Percentiles rank a stretch among this genome's conserved stretches.
These are phyloP conservation scores for Pelusios castaneus DNA, from an alignment of 2,113 vertebrate genomes.

Conservation along the genomic window DNA sequence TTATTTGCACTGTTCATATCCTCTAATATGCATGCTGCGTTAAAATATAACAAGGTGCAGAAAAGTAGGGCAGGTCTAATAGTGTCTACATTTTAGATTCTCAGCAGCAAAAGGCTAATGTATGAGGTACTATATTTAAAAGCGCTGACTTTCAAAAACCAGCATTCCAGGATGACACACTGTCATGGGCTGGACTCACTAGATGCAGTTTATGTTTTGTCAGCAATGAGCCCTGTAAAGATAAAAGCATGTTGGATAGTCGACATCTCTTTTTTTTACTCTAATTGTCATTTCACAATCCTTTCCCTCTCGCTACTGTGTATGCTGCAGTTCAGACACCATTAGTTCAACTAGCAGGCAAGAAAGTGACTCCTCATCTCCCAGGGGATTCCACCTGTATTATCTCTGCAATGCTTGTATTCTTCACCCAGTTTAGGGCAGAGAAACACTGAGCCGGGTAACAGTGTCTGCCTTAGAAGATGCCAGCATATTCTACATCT, in stretches of 20 bases:
- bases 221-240: conserved; percentile 22
- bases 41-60: conserved; percentile 13
- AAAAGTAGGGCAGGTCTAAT: not conserved
- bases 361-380: not conserved
- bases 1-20: not conserved
- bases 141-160: not conserved
- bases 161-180: not conserved
- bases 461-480: not conserved
- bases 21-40: not conserved
- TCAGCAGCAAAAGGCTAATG: not conserved
- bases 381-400: not conserved
- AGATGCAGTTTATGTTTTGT: conserved; percentile 51
- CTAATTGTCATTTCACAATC: not conserved
- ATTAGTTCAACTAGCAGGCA: conserved; percentile 13
- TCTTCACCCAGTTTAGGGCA: not conserved
- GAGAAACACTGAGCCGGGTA: not conserved
- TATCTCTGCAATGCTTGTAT: not conserved
- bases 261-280: conserved; percentile 19
- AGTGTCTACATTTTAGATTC: conserved; percentile 23
- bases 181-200: conserved; percentile 1
- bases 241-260: conserved; percentile 39
- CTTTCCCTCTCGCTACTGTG: not conserved
- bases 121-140: not conserved
- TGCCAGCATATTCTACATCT: rapidly evolving
- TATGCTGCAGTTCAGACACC: conserved; percentile 13